Evolutionary conservation across 2,113 vertebrate species (phyloP).

Genomic region (Psittacara wagleri): DNA sequence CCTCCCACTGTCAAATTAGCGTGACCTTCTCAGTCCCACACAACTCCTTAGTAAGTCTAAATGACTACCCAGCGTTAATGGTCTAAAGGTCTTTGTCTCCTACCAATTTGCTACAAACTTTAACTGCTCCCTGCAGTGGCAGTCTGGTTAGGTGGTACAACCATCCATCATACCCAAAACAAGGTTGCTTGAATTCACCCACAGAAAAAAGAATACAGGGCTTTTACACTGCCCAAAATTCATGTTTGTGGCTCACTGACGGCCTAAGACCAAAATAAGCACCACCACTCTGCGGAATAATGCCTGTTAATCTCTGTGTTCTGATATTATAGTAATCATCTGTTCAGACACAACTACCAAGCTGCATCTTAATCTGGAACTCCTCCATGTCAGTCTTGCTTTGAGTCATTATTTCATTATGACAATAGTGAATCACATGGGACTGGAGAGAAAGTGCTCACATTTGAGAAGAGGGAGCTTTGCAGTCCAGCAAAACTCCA

Average conservation of each 20-base stretch:
- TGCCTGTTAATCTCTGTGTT: neutral
- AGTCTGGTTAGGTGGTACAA: neutral
- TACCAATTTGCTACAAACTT: neutral
- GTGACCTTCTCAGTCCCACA: neutral
- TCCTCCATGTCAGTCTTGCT: neutral
- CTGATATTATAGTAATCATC: neutral
- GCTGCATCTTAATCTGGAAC: neutral
- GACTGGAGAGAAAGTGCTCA: neutral
- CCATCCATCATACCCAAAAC: neutral
- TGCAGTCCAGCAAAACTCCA: neutral
- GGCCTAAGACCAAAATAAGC: neutral
- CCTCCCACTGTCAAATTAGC: neutral
- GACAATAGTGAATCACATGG: neutral
- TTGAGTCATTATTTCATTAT: neutral
- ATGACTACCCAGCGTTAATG: neutral
- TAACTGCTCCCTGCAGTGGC: neutral
- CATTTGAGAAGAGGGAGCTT: neutral
- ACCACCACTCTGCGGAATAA: neutral
- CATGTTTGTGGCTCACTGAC: neutral
- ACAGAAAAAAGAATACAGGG: neutral
- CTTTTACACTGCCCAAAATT: neutral
- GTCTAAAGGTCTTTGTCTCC: neutral
- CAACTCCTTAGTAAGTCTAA: neutral
- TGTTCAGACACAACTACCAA: neutral
- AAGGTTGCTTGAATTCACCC: neutral